Conservation (phyloP, 2,888 invertebrate genomes). For the Cantharis flavilabris region DNA sequence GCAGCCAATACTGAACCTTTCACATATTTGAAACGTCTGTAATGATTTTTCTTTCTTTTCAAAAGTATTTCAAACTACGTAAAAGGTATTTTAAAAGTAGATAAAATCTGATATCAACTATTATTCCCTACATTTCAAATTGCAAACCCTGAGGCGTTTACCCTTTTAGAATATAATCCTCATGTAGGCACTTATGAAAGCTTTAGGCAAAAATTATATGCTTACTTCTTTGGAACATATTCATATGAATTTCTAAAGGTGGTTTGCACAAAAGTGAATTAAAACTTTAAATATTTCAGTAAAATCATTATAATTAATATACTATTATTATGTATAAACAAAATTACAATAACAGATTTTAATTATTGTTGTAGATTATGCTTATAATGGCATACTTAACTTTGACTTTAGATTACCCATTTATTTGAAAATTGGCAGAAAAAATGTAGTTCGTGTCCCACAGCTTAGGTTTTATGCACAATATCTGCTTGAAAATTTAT, state of each 20-base stretch:
- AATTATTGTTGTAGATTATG: not conserved
- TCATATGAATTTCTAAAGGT: not conserved
- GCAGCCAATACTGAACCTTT: not conserved
- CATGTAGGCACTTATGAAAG: not conserved
- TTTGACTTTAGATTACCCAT: not conserved
- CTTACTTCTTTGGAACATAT: not conserved
- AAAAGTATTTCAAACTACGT: not conserved
- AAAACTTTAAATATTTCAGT: not conserved
- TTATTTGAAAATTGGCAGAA: no score
- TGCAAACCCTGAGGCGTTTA: not conserved
- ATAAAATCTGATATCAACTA: not conserved
- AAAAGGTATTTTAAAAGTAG: not conserved
- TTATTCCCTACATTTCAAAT: not conserved
- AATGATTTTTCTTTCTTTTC: not conserved
- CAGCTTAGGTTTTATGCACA: no score
- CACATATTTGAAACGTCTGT: not conserved
- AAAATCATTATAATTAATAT: not conserved
- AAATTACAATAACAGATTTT: not conserved
- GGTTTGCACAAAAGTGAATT: not conserved
- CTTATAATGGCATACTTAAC: not conserved
- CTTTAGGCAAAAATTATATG: not conserved
- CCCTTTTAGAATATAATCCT: not conserved
- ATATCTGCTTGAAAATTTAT: no score
- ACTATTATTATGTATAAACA: not conserved
- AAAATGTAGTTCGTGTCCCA: no score